Conservation (phyloP, 2,113 vertebrate genomes). For the Vicugna pacos region DNA sequence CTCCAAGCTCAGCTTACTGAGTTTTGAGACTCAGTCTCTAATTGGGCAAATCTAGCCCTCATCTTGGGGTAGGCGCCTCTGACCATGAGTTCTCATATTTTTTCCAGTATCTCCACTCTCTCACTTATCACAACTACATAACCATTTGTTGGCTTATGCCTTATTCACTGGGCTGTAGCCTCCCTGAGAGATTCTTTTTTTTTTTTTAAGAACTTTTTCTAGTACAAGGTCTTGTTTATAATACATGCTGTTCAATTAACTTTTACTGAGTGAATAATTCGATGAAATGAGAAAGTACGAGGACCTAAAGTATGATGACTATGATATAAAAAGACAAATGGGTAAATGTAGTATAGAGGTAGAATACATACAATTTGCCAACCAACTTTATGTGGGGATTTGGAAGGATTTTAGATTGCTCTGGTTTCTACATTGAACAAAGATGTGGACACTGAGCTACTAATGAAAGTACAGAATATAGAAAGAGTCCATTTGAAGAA, state of each 20-base stretch:
- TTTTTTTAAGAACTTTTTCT: background rate
- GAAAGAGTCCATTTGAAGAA: background rate
- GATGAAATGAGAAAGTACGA: conserved; percentile 40
- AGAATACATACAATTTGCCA: conserved; percentile 9
- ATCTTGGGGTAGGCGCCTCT: background rate
- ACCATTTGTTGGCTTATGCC: background rate
- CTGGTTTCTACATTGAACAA: background rate
- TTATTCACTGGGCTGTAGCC: background rate
- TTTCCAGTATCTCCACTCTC: background rate
- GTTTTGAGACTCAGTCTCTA: background rate
- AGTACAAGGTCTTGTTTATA: background rate
- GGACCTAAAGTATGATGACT: background rate
- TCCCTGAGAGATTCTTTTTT: background rate
- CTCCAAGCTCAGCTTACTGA: background rate
- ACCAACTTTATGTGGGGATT: background rate
- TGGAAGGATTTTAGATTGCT: background rate
- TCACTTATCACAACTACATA: background rate
- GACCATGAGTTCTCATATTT: background rate
- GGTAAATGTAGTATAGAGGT: background rate
- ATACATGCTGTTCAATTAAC: background rate
- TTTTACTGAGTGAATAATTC: conserved; percentile 32
- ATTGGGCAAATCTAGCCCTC: background rate
- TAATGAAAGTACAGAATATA: background rate
- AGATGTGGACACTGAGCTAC: background rate
- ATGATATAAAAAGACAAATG: background rate